phyloP scores from a whole-genome alignment of 2,797 vertebrate species.

The Leuciscus waleckii region DNA sequence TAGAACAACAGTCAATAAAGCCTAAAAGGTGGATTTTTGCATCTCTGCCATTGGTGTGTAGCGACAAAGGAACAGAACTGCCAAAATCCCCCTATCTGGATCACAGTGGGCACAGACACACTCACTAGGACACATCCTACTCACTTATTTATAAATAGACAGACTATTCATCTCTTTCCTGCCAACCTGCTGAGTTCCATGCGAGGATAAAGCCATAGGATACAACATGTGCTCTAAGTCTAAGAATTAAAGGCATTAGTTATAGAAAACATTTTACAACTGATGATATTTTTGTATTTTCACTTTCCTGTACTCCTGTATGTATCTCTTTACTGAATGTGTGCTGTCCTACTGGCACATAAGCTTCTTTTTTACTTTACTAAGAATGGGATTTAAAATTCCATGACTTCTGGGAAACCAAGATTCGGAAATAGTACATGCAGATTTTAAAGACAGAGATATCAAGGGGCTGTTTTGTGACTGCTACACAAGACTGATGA shows the following conservation, averaged over 20 bases:
- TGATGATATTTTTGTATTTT: constrained; percentile 17
- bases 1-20: constrained; percentile 17
- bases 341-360: background rate
- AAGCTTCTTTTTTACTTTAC: constrained; percentile 2
- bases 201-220: constrained; percentile 79
- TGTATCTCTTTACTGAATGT: background rate
- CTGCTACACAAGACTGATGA: background rate
- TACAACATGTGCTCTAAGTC: constrained; percentile 43
- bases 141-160: constrained; percentile 89
- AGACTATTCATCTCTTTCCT: constrained; percentile 82
- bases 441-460: constrained; percentile 47
- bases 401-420: constrained; percentile 41
- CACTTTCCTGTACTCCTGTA: background rate
- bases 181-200: constrained; percentile 83
- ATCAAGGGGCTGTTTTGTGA: constrained; percentile 6
- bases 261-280: constrained; percentile 24
- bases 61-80: constrained; percentile 7
- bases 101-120: constrained; percentile 37
- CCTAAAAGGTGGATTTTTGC: constrained; percentile 4
- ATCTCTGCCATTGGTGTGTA: constrained; percentile 30
- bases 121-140: constrained; percentile 45
- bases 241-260: constrained; percentile 20
- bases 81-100: constrained; percentile 61
- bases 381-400: constrained; percentile 18
- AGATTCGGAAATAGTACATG: constrained; percentile 34